These are phyloP conservation scores for Chelon labrosus DNA, from an alignment of 2,797 vertebrate species.

Conservation along the genomic window DNA sequence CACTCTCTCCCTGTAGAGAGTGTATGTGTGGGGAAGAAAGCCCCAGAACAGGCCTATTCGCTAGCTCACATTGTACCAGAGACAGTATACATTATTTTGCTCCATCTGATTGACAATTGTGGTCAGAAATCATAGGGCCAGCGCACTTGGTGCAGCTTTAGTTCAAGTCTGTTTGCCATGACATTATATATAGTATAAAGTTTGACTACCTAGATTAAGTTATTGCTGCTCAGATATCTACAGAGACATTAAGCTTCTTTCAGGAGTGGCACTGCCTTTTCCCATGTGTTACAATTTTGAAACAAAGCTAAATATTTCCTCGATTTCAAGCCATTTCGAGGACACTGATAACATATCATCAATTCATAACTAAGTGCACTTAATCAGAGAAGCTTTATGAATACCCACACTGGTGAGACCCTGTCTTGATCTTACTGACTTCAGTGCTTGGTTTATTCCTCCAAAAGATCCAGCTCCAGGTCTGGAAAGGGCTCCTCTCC, in stretches of 20 bases:
- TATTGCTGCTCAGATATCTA: conserved; percentile 27
- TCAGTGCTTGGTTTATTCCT: conserved; percentile 92
- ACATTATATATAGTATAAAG: not conserved
- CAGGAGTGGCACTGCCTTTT: conserved; percentile 8
- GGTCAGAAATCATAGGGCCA: not conserved
- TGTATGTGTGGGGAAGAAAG: conserved; percentile 83
- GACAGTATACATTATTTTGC: not conserved
- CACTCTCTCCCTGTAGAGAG: conserved; percentile 90
- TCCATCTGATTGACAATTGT: not conserved
- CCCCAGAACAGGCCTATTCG: conserved; percentile 58
- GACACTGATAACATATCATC: not conserved
- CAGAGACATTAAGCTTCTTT: conserved; percentile 61
- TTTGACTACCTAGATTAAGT: conserved; percentile 8
- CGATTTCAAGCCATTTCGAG: not conserved
- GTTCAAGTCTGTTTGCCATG: not conserved
- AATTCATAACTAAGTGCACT: conserved; percentile 9
- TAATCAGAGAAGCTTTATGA: conserved; percentile 72
- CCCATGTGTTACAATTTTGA: not conserved
- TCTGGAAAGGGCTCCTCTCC: conserved; percentile 97
- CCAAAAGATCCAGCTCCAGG: conserved; percentile 99
- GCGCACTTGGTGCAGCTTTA: not conserved
- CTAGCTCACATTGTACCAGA: conserved; percentile 14
- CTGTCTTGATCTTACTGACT: conserved; percentile 76
- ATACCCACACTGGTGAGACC: conserved; percentile 57
- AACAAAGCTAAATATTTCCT: not conserved